A percentile compares a stretch with the other conserved stretches of the same genome.
Evolutionary conservation across 2,113 vertebrate species (phyloP).

Genomic region (Mesocricetus auratus): DNA sequence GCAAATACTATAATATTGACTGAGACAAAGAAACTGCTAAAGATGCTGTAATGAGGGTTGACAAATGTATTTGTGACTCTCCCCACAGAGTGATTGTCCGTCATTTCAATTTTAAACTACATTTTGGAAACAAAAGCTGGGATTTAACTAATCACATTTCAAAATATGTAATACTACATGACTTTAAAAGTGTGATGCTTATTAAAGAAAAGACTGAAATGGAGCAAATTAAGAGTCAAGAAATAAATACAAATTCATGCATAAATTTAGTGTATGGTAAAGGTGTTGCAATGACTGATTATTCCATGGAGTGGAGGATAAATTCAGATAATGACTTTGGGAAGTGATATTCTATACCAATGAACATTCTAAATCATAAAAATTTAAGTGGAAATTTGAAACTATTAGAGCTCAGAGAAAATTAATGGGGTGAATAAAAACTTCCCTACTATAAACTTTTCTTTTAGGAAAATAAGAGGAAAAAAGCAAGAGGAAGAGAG

Average conservation of each 20-base stretch:
- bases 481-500: background rate
- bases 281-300: background rate
- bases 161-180: background rate
- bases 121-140: background rate
- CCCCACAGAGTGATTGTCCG: background rate
- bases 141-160: background rate
- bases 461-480: background rate
- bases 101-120: conserved; percentile 25
- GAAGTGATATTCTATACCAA: background rate
- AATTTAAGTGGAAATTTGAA: conserved; percentile 14
- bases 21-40: conserved; percentile 51
- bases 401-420: background rate
- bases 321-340: background rate
- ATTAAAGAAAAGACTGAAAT: background rate
- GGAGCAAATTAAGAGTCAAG: conserved; percentile 27
- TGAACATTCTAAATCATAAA: conserved; percentile 1
- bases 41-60: background rate
- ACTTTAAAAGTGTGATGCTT: background rate
- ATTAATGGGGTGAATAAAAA: background rate
- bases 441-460: background rate
- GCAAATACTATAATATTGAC: conserved; percentile 30
- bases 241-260: background rate
- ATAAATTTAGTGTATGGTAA: background rate
- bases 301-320: background rate
- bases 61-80: background rate